These are phyloP conservation scores for Muscina levida DNA, from an alignment of 2,888 invertebrate genomes.

Conservation along the genomic window DNA sequence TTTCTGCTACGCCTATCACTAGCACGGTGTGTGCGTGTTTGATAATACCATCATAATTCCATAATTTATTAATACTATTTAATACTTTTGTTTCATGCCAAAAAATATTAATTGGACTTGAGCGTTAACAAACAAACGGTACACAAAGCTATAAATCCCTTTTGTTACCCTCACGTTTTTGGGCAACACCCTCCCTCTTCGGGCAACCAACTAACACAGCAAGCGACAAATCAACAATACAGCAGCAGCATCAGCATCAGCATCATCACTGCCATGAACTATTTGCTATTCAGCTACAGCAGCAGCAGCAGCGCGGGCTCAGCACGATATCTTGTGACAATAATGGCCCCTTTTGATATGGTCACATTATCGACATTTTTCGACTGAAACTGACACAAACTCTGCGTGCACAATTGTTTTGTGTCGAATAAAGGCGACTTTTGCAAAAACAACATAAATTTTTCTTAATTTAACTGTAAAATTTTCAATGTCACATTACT, in stretches of 20 bases:
- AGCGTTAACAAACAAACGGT: slow-evolving; percentile 34
- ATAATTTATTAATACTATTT: slow-evolving; percentile 63
- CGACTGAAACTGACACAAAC: slow-evolving; percentile 33
- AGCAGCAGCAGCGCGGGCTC: slow-evolving; percentile 25
- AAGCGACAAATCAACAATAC: not conserved
- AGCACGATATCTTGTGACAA: slow-evolving; percentile 48
- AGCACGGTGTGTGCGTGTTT: not conserved
- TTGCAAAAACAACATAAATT: slow-evolving; percentile 46
- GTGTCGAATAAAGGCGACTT: not conserved
- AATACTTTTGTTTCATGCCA: slow-evolving; percentile 62
- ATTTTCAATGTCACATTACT: slow-evolving; percentile 76
- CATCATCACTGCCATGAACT: not conserved
- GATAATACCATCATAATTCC: slow-evolving; percentile 53
- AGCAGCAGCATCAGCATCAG: not conserved
- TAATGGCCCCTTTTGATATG: slow-evolving; percentile 54
- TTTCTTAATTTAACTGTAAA: slow-evolving; percentile 68
- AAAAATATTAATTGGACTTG: slow-evolving; percentile 62
- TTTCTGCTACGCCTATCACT: slow-evolving; percentile 3
- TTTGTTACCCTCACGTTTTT: slow-evolving; percentile 61
- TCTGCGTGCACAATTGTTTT: slow-evolving; percentile 12
- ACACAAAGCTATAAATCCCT: slow-evolving; percentile 31
- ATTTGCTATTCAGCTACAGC: not conserved
- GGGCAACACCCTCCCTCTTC: slow-evolving; percentile 43
- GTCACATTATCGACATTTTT: slow-evolving; percentile 50
- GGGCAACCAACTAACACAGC: not conserved